Base-by-base conservation (phyloP, 2,113 vertebrate genomes). In the Bos indicus region DNA sequence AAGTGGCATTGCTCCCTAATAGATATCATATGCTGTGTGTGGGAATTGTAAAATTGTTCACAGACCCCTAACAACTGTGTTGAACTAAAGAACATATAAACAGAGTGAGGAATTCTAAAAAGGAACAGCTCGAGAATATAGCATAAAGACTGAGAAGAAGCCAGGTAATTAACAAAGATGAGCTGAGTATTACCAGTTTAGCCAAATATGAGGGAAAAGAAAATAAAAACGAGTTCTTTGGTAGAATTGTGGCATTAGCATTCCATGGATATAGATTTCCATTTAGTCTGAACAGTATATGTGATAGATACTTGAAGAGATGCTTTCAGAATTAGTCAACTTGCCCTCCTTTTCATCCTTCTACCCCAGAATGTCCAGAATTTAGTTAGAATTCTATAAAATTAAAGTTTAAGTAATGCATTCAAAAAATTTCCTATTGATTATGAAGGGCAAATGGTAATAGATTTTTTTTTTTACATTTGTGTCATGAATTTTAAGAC, bases 31-130 rank as follows among this genome's bases (percentile, higher is more conserved):
- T 99, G 99, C 98, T 98, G 97, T 97, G 97, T 96, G 98, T 98
- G 98, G 98, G 98, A 98, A 98, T 98, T 98, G 97, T 98, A 97
- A 98, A 99, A 99, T 98, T 98, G 98, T 98, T 99, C 99, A 98
- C 99, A 99, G 99, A 99, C 98, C 98, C 95, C 91, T 90, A 98
- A 98, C 89, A 98, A 98, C 91, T 97, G 59, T 96, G 95, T 95
- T 62, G 81, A 97, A 62, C 46, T 57, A 82, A 84, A 94, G 92
- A 97, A 95, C 77, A 97, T 60, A 96, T 56, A 96, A 98, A 95
- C 82, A 96, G 89, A 96, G 21, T 77, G 46, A 78, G 40, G 77
- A 51, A 78, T 84, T 96, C 56, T 94, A 51, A 91, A 87, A 84
- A 90, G 23, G 26, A 87, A 28, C 56, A 96, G 80, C 84, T 23